Evolutionary conservation across 2,888 invertebrate genomes (phyloP).

Genomic region (Hypolimnas misippus): DNA sequence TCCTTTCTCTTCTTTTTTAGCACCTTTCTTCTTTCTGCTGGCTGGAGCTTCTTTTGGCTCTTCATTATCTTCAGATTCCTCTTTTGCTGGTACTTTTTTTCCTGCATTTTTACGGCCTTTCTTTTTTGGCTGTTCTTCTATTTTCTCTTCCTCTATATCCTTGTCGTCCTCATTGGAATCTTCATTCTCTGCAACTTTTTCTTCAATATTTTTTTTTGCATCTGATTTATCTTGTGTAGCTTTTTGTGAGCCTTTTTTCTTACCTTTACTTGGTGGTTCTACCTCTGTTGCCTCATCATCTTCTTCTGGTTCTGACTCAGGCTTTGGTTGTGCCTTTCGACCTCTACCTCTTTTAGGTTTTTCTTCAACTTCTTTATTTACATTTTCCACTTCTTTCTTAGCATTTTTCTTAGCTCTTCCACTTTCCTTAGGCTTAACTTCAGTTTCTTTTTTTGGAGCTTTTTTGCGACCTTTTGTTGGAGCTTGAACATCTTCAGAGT

Average conservation of each 20-base stretch:
- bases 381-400: constrained; percentile 55
- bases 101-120: constrained; percentile 64
- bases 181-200: constrained; percentile 44
- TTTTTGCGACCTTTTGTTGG: constrained; percentile 66
- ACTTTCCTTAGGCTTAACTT: constrained; percentile 55
- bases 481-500: constrained; percentile 48
- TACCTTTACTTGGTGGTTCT: constrained; percentile 50
- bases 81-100: constrained; percentile 65
- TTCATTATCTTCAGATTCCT: constrained; percentile 56
- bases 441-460: constrained; percentile 63
- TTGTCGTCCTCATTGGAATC: constrained; percentile 55
- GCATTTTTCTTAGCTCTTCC: constrained; percentile 59
- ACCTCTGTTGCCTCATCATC: constrained; percentile 56
- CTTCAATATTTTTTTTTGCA: constrained; percentile 41
- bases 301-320: constrained; percentile 53
- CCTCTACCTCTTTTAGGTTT: constrained; percentile 67
- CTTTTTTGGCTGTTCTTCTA: constrained; percentile 63
- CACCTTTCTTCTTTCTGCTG: constrained; percentile 61
- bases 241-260: constrained; percentile 44
- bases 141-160: constrained; percentile 55
- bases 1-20: constrained; percentile 65
- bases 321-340: constrained; percentile 60
- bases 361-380: constrained; percentile 52
- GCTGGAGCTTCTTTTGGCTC: constrained; percentile 49
- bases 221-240: constrained; percentile 19